A percentile compares a stretch with the other conserved stretches of the same genome.
These are phyloP conservation scores for Craterocephalus amniculus DNA, from an alignment of 2,797 vertebrate genomes.

Conservation along the genomic window DNA sequence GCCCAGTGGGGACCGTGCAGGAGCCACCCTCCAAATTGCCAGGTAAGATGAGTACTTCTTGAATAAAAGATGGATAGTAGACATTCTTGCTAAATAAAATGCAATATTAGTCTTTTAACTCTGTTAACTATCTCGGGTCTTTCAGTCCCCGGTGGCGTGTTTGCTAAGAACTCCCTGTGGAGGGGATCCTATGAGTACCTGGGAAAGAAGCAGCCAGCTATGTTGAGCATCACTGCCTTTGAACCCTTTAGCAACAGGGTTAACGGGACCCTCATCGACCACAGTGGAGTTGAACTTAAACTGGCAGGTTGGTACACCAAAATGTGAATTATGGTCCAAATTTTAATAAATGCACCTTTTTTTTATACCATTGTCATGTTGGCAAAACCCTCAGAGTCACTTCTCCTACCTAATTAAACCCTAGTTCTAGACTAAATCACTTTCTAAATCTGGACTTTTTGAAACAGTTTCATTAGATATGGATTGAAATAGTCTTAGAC, in stretches of 20 bases:
- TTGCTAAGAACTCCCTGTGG: conserved; percentile 96
- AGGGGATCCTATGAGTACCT: conserved; percentile 97
- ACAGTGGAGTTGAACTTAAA: conserved; percentile 94
- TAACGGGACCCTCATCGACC: conserved; percentile 96
- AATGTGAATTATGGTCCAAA: conserved; percentile 3
- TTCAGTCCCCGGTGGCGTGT: conserved; percentile 94
- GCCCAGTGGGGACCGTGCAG: conserved; percentile 86
- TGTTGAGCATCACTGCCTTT: conserved; percentile 94
- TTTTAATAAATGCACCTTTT: not conserved
- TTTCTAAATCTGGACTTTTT: too few relatives aligned
- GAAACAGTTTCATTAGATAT: too few relatives aligned
- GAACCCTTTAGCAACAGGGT: conserved; percentile 89
- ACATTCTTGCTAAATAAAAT: not conserved
- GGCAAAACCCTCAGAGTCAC: not conserved
- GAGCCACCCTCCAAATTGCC: conserved; percentile 89
- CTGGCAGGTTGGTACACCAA: conserved; percentile 85
- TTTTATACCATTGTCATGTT: not conserved
- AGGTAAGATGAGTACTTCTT: conserved; percentile 74
- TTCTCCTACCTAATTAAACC: too few relatives aligned
- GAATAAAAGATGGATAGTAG: not conserved
- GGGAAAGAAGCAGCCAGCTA: conserved; percentile 96
- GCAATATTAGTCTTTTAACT: too few relatives aligned
- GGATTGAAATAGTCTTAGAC: too few relatives aligned
- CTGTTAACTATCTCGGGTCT: not conserved
- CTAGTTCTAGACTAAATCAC: not conserved